Evolutionary conservation across 2,113 vertebrate genomes (phyloP).

Genomic region (Campylomormyrus tamandua): DNA sequence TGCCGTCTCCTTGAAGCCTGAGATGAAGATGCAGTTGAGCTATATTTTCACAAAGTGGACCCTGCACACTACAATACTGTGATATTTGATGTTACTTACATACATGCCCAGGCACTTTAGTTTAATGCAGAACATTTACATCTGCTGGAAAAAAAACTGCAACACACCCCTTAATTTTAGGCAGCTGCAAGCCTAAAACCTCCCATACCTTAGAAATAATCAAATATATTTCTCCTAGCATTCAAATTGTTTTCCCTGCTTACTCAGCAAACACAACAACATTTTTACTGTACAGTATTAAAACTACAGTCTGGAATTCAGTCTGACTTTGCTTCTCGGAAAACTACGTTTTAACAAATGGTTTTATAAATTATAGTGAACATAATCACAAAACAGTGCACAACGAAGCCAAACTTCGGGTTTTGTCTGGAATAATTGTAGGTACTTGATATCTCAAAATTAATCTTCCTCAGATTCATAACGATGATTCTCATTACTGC

Average conservation of each 20-base stretch:
- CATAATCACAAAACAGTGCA: not conserved
- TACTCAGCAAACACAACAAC: not conserved
- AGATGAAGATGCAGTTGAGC: not conserved
- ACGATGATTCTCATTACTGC: constrained; percentile 44
- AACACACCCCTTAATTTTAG: not conserved
- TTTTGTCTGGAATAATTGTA: not conserved
- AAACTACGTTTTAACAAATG: not conserved
- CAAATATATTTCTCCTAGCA: not conserved
- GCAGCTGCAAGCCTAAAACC: not conserved
- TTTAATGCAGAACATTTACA: not conserved
- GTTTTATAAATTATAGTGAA: not conserved
- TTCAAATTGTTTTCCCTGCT: not conserved
- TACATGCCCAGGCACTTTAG: not conserved
- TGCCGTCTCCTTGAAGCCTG: constrained; percentile 94
- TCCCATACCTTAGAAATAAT: not conserved
- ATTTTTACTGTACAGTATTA: not conserved
- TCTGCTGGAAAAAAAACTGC: not conserved
- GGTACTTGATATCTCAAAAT: constrained; percentile 24
- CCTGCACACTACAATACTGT: not conserved
- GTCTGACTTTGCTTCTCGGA: not conserved
- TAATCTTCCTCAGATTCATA: constrained; percentile 32
- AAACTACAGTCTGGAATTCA: not conserved
- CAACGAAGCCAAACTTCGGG: not conserved
- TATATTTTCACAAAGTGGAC: not conserved
- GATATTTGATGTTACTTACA: not conserved